A percentile compares a stretch with the other conserved stretches of the same genome.
Conservation (phyloP, 1,140 invertebrate genomes). For the Cylas formicarius region DNA sequence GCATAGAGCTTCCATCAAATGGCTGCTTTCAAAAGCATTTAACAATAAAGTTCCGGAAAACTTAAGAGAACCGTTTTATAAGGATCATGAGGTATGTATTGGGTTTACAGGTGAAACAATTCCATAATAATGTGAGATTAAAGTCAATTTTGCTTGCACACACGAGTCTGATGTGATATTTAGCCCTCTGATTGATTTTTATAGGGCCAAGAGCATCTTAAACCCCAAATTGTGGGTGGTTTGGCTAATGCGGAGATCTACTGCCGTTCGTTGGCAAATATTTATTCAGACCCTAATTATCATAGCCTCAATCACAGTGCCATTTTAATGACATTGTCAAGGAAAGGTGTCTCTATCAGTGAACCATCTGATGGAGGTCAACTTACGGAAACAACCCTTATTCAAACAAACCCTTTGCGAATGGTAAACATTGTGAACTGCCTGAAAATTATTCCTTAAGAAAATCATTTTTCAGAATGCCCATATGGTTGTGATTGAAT, state of each 20-base stretch:
- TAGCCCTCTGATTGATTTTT: too few species aligned
- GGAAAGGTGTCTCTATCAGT: conserved; percentile 83
- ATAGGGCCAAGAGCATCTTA: conserved; percentile 87
- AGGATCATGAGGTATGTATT: conserved; percentile 78
- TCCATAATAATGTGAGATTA: too few species aligned
- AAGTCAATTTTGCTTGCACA: too few species aligned
- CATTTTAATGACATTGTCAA: conserved; percentile 82
- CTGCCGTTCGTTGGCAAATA: conserved; percentile 88
- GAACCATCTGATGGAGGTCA: conserved; percentile 71
- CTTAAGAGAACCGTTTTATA: conserved; percentile 88
- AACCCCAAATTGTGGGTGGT: conserved; percentile 84
- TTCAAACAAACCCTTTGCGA: conserved; percentile 91
- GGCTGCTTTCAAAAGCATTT: conserved; percentile 94
- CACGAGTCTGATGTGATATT: too few species aligned
- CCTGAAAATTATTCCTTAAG: too few species aligned
- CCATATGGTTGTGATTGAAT: conserved; percentile 95
- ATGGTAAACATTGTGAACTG: conserved; percentile 59
- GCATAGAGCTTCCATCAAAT: conserved; percentile 93
- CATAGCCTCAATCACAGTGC: conserved; percentile 92
- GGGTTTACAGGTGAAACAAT: too few species aligned
- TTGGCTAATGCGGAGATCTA: conserved; percentile 94
- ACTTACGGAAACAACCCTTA: conserved; percentile 92
- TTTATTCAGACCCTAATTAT: conserved; percentile 95
- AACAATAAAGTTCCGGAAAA: conserved; percentile 93
- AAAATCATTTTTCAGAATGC: conserved; percentile 71